A percentile compares a stretch with the other conserved stretches of the same genome.
Conservation (phyloP, 2,888 invertebrate species). For the Drosophila anomalata region DNA sequence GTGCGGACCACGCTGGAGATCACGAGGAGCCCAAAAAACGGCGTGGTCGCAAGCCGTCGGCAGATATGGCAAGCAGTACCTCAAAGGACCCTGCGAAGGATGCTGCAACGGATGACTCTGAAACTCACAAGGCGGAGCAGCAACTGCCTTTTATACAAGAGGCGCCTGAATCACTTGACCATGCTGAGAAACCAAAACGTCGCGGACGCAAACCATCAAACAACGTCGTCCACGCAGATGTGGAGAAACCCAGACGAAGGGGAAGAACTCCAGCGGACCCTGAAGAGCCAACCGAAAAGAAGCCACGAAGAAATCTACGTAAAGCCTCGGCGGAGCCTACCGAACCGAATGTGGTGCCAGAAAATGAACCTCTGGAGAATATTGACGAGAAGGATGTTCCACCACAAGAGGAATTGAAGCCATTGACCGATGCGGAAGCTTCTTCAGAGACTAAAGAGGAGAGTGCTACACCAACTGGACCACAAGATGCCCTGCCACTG, state of each 20-base stretch:
- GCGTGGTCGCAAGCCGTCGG: constrained; percentile 12
- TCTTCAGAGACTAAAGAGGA: neutral
- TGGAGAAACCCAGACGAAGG: constrained; percentile 12
- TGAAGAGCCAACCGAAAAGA: constrained; percentile 21
- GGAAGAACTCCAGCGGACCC: constrained; percentile 7
- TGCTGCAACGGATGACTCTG: neutral
- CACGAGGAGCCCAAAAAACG: constrained; percentile 3
- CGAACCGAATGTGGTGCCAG: neutral
- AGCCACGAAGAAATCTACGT: constrained; percentile 27
- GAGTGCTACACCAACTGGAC: neutral
- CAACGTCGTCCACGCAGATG: constrained; percentile 6
- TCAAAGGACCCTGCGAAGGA: neutral
- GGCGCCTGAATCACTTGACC: neutral
- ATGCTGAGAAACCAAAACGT: constrained; percentile 30
- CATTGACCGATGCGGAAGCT: neutral
- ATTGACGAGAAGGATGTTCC: too few relatives aligned
- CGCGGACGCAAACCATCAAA: constrained; percentile 34
- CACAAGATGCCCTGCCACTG: neutral
- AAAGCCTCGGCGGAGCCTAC: constrained; percentile 49
- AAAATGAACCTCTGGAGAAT: neutral
- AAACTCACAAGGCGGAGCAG: neutral
- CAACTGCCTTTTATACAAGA: neutral
- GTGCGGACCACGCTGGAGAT: neutral
- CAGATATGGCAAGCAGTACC: neutral
- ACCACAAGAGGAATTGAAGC: constrained; percentile 1